Evolutionary conservation across 2,888 invertebrate species (phyloP), one percentile per base, ranked within the genome.

Genomic region (Drosophila fungiperda): DNA sequence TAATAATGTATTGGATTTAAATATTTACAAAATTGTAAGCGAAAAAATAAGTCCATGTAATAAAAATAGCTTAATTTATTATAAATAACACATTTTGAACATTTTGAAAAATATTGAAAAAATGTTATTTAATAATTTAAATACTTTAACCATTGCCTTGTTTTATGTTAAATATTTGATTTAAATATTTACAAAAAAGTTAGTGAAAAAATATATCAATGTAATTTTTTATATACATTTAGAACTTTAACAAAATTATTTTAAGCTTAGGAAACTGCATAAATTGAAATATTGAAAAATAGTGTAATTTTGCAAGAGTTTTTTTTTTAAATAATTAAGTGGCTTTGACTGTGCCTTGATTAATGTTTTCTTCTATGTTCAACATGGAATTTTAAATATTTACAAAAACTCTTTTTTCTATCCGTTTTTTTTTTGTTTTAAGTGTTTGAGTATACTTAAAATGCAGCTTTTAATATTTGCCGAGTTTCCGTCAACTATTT

Each of bases 401-500:
- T 11, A 8, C 11, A 5, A 8, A 8, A 26, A 26, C 12, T 23
- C 20, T 33, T 45, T 17, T 40, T 7, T 11, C 9, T 32, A 1
- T 2, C 7, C 4, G 3, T 48, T n/a, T 20, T 20, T 15, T 36
- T 23, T 20, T 26, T 17, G 23, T 35, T 26, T 3, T 7, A 9
- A 52, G n/a, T 2, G 35, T 53, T 53, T 26, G 20, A 55, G 49
- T 15, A 50, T 40, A 38, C 33, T 45, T 40, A 45, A 40, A 48
- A 42, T 12, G 35, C 33, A 29, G 36, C 33, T 57, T 50, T 52
- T 9, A 0, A 48, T 50, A 15, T 26, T 26, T 17, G n/a, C 3
- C 17, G 0, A 23, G 26, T 29, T 35, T 38, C 38, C 52, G 12
- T 0, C 23, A 64, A 70, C 49, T 26, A 38, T 57, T 68, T 68